phyloP scores from a whole-genome alignment of 1,140 invertebrate species.

The Zaprionus capensis region DNA sequence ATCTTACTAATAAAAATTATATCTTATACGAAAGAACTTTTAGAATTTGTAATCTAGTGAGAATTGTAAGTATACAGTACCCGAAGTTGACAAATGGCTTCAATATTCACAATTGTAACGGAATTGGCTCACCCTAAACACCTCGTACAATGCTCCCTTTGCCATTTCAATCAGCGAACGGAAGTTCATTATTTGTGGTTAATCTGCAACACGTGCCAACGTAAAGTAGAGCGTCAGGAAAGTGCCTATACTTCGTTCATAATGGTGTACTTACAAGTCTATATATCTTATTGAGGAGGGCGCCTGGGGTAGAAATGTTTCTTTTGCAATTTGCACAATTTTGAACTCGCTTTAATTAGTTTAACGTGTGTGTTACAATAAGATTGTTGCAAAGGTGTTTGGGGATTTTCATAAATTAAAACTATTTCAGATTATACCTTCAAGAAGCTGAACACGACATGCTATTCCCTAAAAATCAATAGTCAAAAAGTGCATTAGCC shows the following conservation, averaged over 20 bases:
- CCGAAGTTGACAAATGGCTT: not conserved
- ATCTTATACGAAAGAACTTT: conserved; percentile 37
- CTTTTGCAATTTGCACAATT: too few species aligned
- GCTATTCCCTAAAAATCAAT: too few species aligned
- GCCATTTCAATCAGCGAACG: conserved; percentile 61
- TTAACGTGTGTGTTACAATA: too few species aligned
- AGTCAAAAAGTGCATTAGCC: too few species aligned
- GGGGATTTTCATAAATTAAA: too few species aligned
- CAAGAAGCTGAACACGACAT: too few species aligned
- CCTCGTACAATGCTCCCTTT: conserved; percentile 16
- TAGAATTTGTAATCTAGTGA: not conserved
- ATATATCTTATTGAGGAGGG: not conserved
- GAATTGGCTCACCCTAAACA: not conserved
- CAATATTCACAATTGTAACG: not conserved
- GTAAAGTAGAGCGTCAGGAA: conserved; percentile 34
- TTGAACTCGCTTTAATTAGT: too few species aligned
- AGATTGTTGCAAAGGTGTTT: too few species aligned
- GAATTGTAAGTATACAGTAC: not conserved
- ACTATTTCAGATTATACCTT: too few species aligned
- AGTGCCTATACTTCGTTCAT: not conserved
- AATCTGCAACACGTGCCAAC: conserved; percentile 64
- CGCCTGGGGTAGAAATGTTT: not conserved
- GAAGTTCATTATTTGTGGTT: conserved; percentile 60
- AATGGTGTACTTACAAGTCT: not conserved
- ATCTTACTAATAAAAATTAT: conserved; percentile 50